Conservation (phyloP, 2,113 vertebrate species). For the Chitala chitala region DNA sequence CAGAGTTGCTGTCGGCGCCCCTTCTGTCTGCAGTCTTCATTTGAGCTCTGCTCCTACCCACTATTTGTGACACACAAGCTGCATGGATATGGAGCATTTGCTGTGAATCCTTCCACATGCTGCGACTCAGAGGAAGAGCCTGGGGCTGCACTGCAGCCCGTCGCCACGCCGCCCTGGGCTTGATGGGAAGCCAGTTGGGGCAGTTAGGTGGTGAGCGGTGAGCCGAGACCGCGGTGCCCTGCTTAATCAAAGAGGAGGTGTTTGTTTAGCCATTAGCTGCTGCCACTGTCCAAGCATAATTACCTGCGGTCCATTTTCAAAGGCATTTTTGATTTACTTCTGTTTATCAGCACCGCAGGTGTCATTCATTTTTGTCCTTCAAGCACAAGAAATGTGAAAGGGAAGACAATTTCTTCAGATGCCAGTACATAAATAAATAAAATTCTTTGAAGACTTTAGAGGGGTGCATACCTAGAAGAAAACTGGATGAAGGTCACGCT, state of each 20-base stretch:
- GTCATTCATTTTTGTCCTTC: conserved; percentile 8
- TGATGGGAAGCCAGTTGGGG: neutral
- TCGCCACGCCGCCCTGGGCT: neutral
- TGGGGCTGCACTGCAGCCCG: neutral
- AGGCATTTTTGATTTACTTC: neutral
- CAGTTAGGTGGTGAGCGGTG: neutral
- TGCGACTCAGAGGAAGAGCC: neutral
- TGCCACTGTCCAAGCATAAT: neutral
- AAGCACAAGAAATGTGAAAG: too few species aligned
- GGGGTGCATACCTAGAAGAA: neutral
- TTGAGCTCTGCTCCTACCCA: too few species aligned
- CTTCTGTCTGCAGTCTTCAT: too few species aligned
- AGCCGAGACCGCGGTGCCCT: neutral
- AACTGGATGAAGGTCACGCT: neutral
- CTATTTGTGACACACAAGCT: too few species aligned
- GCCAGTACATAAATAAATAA: neutral
- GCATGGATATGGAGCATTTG: too few species aligned
- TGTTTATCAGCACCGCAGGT: neutral
- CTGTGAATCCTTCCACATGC: too few species aligned
- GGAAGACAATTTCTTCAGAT: neutral
- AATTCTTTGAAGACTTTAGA: neutral
- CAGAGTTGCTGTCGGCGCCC: too few species aligned
- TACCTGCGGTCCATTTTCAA: neutral
- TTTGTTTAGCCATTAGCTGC: conserved; percentile 9
- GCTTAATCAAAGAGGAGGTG: neutral